Base-by-base conservation (phyloP, 1,140 invertebrate genomes). In the Caerostris extrusa region DNA sequence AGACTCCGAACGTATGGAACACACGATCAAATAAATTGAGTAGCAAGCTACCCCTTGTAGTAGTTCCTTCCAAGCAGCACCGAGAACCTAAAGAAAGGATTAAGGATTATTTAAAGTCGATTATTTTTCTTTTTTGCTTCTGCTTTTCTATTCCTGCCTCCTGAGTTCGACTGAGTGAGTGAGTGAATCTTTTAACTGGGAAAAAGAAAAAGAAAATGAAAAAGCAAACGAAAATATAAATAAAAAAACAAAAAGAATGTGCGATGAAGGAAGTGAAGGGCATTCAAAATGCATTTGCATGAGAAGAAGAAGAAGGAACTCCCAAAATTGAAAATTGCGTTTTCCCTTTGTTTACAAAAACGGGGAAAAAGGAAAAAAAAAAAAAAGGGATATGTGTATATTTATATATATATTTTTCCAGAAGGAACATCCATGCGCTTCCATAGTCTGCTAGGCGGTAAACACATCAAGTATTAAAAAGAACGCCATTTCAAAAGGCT, bases 401-500 rank as follows among this genome's bases (percentile, higher is more conserved):
- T 91, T 82, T 56, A 34, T 34, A 55, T 92, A 91, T 61, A 58
- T 91, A 53, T 57, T 57, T 91, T 82, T 56, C 34, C 56, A 67
- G 92, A 89, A 93, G 87, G 91, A 93, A 93, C 91, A 88, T 50
- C 77, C 34, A 34, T 34, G 34, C 61, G 61, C 34, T 58, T 19
- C 10, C 71, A 77, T 77, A 77, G 71, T 77, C n/a, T 90, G 50
- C 53, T 81, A 67, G 85, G 92, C 71, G 92, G 86, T 93, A 93
- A 93, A 93, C 92, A 93, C 71, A 93, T 93, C 85, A 93, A 93
- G 92, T 93, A 93, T 93, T 93, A 93, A 93, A 93, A 93, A 93
- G 92, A 93, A 71, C 85, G 86, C 86, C 85, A 93, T 93, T 93
- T 93, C 92, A 88, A 93, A 93, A 87, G 92, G 64, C 92, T 93